Conservation (phyloP, 2,888 invertebrate species). For the Pristionchus mayeri region DNA sequence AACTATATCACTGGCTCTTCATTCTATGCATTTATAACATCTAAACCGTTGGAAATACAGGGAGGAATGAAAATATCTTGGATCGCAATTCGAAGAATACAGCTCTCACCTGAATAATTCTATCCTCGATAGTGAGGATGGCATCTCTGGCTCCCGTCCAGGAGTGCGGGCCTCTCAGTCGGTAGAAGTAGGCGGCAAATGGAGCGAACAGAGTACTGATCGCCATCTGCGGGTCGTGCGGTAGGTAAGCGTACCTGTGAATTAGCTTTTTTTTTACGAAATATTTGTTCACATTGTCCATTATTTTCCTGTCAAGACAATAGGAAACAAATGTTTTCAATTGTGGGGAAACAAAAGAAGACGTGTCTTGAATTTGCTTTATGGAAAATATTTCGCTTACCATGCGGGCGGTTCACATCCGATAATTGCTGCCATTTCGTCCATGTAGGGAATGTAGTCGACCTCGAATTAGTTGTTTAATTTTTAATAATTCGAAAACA, state of each 20-base stretch:
- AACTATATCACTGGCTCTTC: no score
- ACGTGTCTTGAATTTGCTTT: background rate
- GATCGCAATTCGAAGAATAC: no score
- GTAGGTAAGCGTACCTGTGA: background rate
- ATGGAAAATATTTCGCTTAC: background rate
- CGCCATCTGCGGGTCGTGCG: conserved; percentile 23
- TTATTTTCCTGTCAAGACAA: no score
- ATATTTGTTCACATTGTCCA: no score
- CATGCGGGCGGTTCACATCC: conserved; percentile 69
- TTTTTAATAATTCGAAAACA: no score
- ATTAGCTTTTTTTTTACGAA: background rate
- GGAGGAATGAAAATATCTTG: no score
- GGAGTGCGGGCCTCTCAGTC: conserved; percentile 63
- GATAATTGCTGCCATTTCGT: conserved; percentile 77
- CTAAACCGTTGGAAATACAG: no score
- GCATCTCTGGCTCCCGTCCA: conserved; percentile 69
- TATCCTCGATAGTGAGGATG: conserved; percentile 59
- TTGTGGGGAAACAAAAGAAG: background rate
- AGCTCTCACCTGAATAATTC: conserved; percentile 53
- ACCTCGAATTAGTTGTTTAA: conserved; percentile 74
- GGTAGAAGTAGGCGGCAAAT: conserved; percentile 63
- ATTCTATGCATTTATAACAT: no score
- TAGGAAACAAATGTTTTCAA: no score
- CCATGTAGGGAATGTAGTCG: conserved; percentile 77
- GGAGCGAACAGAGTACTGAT: conserved; percentile 57